These are phyloP conservation scores for Mola mola DNA, from an alignment of 2,113 vertebrate genomes.

Conservation along the genomic window DNA sequence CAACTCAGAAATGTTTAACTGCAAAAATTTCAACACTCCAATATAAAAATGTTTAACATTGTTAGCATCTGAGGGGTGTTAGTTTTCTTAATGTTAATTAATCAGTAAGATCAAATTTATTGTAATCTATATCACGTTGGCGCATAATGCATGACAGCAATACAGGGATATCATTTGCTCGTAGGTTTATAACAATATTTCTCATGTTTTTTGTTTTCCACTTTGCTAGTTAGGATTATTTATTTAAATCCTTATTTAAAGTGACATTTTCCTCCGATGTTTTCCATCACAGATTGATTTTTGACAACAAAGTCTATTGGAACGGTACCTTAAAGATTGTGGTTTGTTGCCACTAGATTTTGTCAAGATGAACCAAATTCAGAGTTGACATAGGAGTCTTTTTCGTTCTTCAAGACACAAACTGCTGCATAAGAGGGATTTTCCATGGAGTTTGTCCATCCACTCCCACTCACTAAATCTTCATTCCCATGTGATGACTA, in stretches of 20 bases:
- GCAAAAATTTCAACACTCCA: no score
- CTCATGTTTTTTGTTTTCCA: neutral
- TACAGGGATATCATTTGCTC: neutral
- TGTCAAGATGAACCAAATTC: conserved; percentile 1
- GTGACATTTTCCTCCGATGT: no score
- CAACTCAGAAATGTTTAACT: no score
- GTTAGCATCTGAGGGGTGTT: neutral
- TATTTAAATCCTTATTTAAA: no score
- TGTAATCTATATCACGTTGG: conserved; percentile 22
- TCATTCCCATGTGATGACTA: conserved; percentile 49
- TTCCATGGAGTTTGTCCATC: conserved; percentile 64
- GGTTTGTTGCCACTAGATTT: neutral
- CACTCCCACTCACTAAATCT: conserved; percentile 47
- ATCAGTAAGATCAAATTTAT: conserved; percentile 24
- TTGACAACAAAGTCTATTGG: no score
- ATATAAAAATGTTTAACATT: no score
- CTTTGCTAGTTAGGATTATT: no score
- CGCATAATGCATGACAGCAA: neutral
- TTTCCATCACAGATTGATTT: no score
- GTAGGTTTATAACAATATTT: neutral
- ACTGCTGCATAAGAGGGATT: conserved; percentile 56
- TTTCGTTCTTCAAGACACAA: no score
- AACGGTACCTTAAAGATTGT: no score
- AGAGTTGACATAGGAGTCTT: no score
- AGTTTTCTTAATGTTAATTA: conserved; percentile 17